phyloP scores from a whole-genome alignment of 2,797 vertebrate species.

The Cyclopterus lumpus region DNA sequence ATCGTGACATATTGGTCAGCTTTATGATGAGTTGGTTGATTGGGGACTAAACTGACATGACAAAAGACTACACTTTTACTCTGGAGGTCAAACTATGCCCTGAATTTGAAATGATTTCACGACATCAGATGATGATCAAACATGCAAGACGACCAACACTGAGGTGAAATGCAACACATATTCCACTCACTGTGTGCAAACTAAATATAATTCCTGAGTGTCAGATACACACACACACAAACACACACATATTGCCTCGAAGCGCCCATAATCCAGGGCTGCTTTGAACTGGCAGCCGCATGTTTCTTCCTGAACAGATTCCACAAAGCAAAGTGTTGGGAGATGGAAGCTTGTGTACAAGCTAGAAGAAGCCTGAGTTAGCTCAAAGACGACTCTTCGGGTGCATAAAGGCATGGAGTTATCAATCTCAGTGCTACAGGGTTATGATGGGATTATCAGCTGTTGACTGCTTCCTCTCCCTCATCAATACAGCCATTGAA shows the following conservation, averaged over 20 bases:
- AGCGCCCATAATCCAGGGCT: conserved; percentile 35
- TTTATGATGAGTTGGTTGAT: background rate
- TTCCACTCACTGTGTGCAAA: conserved; percentile 19
- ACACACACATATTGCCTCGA: conserved; percentile 16
- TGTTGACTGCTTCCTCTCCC: conserved; percentile 57
- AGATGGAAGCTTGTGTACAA: conserved; percentile 1
- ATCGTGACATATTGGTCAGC: background rate
- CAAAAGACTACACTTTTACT: background rate
- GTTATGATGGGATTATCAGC: conserved; percentile 55
- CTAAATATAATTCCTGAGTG: conserved; percentile 9
- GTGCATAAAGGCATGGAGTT: conserved; percentile 33
- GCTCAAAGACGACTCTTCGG: conserved; percentile 48
- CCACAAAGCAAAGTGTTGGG: conserved; percentile 33
- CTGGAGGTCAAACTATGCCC: background rate
- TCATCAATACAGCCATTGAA: conserved; percentile 63
- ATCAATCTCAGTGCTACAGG: conserved; percentile 34
- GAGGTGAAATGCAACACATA: conserved; percentile 14
- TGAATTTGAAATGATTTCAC: background rate
- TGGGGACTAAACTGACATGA: background rate
- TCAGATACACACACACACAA: background rate
- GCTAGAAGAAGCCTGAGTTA: conserved; percentile 41
- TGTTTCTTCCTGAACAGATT: conserved; percentile 34
- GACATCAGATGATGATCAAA: conserved; percentile 13
- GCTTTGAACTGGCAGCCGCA: conserved; percentile 52
- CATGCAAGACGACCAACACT: background rate